Percentiles rank a stretch among this genome's conserved stretches.
Evolutionary conservation across 64 coral and sea anemone genomes (phyloP).

Genomic region (Anthopleura sola): DNA sequence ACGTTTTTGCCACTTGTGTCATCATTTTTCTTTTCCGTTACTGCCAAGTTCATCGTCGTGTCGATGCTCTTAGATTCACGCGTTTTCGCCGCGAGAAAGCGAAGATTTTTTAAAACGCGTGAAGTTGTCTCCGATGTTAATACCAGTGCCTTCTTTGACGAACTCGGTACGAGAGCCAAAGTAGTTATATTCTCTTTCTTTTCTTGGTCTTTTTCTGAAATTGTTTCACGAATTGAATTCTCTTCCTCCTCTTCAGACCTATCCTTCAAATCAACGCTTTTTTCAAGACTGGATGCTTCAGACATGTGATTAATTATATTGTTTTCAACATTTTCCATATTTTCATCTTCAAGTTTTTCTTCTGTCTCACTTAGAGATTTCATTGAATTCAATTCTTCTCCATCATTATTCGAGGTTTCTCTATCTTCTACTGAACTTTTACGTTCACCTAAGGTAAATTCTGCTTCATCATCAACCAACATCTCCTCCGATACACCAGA

Average conservation of each 20-base stretch:
- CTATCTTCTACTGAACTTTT: too few relatives aligned
- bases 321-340: background rate
- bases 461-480: too few relatives aligned
- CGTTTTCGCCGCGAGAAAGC: background rate
- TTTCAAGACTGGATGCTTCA: background rate
- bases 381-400: background rate
- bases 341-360: background rate
- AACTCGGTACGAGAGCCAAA: background rate
- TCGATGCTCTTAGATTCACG: background rate
- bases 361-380: constrained; percentile 7
- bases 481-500: background rate
- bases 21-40: background rate
- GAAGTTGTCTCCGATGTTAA: background rate
- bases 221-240: background rate
- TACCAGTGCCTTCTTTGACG: background rate
- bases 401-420: too few relatives aligned
- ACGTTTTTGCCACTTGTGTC: background rate
- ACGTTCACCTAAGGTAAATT: too few relatives aligned
- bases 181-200: background rate
- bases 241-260: background rate
- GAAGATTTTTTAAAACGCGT: background rate
- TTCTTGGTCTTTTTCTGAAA: background rate
- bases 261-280: background rate
- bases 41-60: background rate
- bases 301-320: background rate